Evolutionary conservation across 2,888 invertebrate species (phyloP), one percentile per base, ranked within the genome.

Genomic region (Arctia plantaginis): DNA sequence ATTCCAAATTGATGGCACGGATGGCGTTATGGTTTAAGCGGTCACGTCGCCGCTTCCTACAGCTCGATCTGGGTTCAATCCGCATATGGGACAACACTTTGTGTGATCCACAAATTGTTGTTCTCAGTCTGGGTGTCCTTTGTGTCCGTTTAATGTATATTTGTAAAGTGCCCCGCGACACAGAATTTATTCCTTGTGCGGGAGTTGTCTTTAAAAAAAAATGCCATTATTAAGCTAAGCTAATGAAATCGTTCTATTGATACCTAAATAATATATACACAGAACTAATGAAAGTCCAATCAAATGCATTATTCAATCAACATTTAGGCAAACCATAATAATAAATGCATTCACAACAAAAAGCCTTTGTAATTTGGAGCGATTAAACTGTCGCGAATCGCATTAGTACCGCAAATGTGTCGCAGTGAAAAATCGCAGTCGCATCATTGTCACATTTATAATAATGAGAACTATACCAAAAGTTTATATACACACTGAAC

Each of bases 331-430:
- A 79, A 78, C 84, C 82, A 80, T 84, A 86, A 84, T 81, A 79
- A 82, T 76, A 81, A 84, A 86, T 82, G 82, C 79, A 82, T 85
- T 83, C 80, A 79, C 72, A 62, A 89, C 85, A 88, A 79, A 82
- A 82, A 79, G 70, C 83, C 82, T 88, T 87, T 86, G 82, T 84
- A 81, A 66, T 70, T 67, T 64, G 72, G 70, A 80, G 83, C 89
- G 86, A 91, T 90, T 87, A 91, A 87, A 85, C 88, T 89, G 90
- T 89, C 83, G 85, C 90, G 86, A 91, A 92, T 91, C 88, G 88
- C 85, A 90, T 92, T 93, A 89, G 88, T 82, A 73, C 82, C 85
- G 88, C 87, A 86, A 87, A 88, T 87, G 87, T 86, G 87, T 86
- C 81, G 83, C 83, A 85, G 83, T 89, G 88, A 91, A 89, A 91